Conservation (phyloP, 2,113 vertebrate species). For the Stomatorhinus ivindoensis region DNA sequence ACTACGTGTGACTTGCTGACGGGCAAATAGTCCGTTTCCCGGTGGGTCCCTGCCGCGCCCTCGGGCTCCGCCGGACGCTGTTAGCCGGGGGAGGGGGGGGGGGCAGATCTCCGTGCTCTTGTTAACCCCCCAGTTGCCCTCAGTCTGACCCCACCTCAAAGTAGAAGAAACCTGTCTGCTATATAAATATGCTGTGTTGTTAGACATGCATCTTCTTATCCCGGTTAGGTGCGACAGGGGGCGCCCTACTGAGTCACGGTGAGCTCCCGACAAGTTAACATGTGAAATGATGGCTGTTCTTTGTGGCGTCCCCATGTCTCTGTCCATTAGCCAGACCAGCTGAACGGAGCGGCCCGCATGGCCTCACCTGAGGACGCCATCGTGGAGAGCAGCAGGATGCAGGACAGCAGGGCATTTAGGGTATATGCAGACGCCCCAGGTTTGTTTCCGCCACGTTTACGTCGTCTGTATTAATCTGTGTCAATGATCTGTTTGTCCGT, state of each 20-base stretch:
- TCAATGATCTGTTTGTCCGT: background rate
- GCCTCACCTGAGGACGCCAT: background rate
- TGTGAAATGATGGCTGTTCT: background rate
- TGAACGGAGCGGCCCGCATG: background rate
- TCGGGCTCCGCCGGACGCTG: background rate
- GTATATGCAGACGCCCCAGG: background rate
- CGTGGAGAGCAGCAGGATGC: background rate
- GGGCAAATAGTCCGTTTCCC: background rate
- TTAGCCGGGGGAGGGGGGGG: background rate
- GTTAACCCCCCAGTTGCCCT: background rate
- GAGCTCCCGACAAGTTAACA: background rate
- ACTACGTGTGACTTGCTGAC: background rate
- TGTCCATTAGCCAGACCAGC: background rate
- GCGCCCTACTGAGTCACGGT: background rate
- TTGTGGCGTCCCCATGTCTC: background rate
- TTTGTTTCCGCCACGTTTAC: background rate
- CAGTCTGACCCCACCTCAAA: background rate
- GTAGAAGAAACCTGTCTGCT: background rate
- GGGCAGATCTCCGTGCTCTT: background rate
- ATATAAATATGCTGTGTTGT: background rate
- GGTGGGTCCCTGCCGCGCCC: background rate
- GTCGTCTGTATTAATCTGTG: background rate
- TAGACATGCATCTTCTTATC: background rate
- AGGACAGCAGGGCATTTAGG: background rate
- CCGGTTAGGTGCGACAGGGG: background rate